Percentiles rank a stretch among this genome's conserved stretches.
These are phyloP conservation scores for Poecilus cupreus DNA, from an alignment of 2,888 invertebrate species.

Conservation along the genomic window DNA sequence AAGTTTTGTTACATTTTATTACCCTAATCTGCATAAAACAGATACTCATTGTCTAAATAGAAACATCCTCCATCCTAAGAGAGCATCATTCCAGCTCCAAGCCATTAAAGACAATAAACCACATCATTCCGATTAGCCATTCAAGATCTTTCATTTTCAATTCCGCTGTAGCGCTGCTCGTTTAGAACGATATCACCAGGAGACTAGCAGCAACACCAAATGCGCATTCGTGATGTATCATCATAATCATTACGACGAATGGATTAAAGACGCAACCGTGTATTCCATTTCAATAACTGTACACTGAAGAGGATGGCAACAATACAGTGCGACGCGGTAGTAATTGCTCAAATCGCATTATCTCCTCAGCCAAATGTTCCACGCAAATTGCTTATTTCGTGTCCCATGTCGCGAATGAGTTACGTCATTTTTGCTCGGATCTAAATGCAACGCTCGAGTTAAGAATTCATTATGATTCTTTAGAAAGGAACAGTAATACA, in stretches of 20 bases:
- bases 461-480: no score
- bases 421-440: conserved; percentile 28
- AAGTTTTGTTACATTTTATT: no score
- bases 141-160: conserved; percentile 1
- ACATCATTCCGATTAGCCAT: no score
- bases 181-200: neutral
- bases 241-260: neutral
- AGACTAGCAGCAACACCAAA: no score
- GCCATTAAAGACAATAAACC: no score
- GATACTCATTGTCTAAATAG: no score
- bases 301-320: no score
- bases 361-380: conserved; percentile 44
- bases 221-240: conserved; percentile 11
- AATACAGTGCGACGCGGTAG: neutral
- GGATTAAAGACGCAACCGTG: conserved; percentile 16
- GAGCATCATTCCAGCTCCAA: no score
- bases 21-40: no score
- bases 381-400: conserved; percentile 47
- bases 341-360: conserved; percentile 47
- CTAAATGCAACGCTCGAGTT: neutral
- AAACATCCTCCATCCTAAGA: no score
- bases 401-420: conserved; percentile 4
- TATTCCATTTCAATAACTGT: conserved; percentile 8
- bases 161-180: neutral
- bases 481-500: no score